A percentile compares a stretch with the other conserved stretches of the same genome.
Conservation (phyloP, 2,888 invertebrate genomes). For the Megaustenia siamemsis region DNA sequence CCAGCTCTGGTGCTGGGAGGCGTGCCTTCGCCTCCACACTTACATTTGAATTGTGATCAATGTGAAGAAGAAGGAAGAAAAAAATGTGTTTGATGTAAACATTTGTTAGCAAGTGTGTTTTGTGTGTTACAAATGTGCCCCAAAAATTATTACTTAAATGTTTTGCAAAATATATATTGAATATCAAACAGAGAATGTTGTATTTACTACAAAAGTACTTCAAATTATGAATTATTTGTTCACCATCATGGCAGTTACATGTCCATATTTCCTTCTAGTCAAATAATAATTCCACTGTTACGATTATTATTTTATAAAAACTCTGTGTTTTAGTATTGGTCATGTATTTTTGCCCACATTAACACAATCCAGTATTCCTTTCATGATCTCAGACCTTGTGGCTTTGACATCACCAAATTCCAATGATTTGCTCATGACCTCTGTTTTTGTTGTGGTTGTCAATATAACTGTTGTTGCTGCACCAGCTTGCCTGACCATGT, state of each 20-base stretch:
- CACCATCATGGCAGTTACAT: neutral
- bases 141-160: too few species aligned
- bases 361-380: neutral
- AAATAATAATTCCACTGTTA: too few species aligned
- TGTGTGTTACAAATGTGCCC: too few species aligned
- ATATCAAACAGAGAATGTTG: too few species aligned
- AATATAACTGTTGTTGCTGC: constrained; percentile 12
- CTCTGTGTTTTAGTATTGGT: neutral
- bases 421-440: neutral
- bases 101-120: too few species aligned
- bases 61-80: too few species aligned
- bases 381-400: constrained; percentile 10
- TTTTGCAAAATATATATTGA: too few species aligned
- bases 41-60: too few species aligned
- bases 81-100: too few species aligned
- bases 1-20: too few species aligned
- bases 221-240: neutral
- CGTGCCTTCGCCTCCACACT: too few species aligned
- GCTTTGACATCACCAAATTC: neutral
- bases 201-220: too few species aligned
- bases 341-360: neutral
- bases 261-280: neutral
- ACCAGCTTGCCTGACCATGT: constrained; percentile 7
- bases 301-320: neutral
- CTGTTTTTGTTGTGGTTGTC: neutral